A percentile compares a stretch with the other conserved stretches of the same genome.
phyloP scores from a whole-genome alignment of 2,113 vertebrate genomes.

The Lota lota region DNA sequence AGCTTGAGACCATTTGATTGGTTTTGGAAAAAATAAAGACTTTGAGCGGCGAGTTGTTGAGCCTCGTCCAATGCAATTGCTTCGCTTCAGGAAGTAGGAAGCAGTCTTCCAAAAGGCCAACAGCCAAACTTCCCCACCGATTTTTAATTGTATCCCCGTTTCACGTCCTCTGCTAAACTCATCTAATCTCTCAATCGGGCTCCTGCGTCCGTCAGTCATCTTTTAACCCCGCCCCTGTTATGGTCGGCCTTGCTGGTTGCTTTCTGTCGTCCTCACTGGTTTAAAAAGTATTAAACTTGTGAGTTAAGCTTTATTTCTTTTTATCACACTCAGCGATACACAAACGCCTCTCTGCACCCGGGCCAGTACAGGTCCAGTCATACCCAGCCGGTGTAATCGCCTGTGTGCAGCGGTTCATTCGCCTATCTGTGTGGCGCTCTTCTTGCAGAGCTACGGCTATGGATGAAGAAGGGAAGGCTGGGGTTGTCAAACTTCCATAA shows the following conservation, averaged over 20 bases:
- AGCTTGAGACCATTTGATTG: slow-evolving; percentile 4
- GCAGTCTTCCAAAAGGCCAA: slow-evolving; percentile 65
- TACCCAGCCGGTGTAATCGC: background rate
- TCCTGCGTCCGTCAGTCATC: slow-evolving; percentile 15
- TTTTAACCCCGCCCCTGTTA: background rate
- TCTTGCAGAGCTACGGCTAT: slow-evolving; percentile 7
- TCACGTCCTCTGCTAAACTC: slow-evolving; percentile 32
- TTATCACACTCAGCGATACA: slow-evolving; percentile 10
- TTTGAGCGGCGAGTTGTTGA: slow-evolving; percentile 24
- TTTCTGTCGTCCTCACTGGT: background rate
- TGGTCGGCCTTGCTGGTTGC: too few relatives aligned
- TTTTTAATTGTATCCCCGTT: slow-evolving; percentile 1
- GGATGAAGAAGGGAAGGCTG: slow-evolving; percentile 21
- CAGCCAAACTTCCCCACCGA: slow-evolving; percentile 23
- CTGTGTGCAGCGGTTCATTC: slow-evolving; percentile 21
- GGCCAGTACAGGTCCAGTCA: background rate
- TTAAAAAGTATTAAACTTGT: slow-evolving; percentile 16
- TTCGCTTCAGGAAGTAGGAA: slow-evolving; percentile 58
- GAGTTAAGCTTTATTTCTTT: slow-evolving; percentile 22
- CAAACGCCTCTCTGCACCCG: background rate
- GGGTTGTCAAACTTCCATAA: background rate
- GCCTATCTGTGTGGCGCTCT: slow-evolving; percentile 4
- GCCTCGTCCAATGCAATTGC: slow-evolving; percentile 49
- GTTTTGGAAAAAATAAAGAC: background rate
- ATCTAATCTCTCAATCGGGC: slow-evolving; percentile 36